Base-by-base conservation (phyloP, 2,888 invertebrate species). In the Petrophora chlorosata region DNA sequence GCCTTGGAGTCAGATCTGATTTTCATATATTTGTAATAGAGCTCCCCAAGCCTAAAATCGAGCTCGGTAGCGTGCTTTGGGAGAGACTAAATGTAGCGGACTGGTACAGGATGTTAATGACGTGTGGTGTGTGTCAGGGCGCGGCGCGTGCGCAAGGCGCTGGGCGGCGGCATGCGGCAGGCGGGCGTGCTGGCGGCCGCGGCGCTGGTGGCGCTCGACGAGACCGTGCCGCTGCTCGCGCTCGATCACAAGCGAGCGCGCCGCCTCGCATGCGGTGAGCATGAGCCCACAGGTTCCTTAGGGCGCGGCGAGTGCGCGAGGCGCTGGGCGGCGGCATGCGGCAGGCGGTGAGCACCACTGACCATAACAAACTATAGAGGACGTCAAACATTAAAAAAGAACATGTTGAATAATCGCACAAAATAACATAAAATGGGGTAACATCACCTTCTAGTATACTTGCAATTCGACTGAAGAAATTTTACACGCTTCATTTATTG, bases 131-230 rank as follows among this genome's bases (percentile, higher is more conserved):
- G 16, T 15, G n/a, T 0, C 65, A 97, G 97, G 69, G 97, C 97
- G 0, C 92, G 94, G 5, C 92, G 97, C 41, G 66, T 94, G 26
- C 92, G 98, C 42, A 98, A 99, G 88, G 95, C 94, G 33, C 79
- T 99, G 29, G 99, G 99, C 13, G 99, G 99, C 17, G 98, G 96
- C 1, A 96, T 98, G 97, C 92, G 99, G 44, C 99, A 99, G 85
- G 93, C 92, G 26, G 99, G 99, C 3, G 91, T 98, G 33, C 72
- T 99, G 39, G 98, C 98, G 0, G 98, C 98, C 0, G 96, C 98
- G 0, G 98, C 97, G 0, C 69, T 97, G 2, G 94, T 96, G 15
- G 96, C 97, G 0, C 76, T 99, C n/a, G 94, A 97, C 46, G 94
- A 95, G 53, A 93, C 95, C 65, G 91, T 94, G 3, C 94, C 95